Base-by-base conservation (phyloP, 23 tunicate genomes). In the Ascidia mentula region DNA sequence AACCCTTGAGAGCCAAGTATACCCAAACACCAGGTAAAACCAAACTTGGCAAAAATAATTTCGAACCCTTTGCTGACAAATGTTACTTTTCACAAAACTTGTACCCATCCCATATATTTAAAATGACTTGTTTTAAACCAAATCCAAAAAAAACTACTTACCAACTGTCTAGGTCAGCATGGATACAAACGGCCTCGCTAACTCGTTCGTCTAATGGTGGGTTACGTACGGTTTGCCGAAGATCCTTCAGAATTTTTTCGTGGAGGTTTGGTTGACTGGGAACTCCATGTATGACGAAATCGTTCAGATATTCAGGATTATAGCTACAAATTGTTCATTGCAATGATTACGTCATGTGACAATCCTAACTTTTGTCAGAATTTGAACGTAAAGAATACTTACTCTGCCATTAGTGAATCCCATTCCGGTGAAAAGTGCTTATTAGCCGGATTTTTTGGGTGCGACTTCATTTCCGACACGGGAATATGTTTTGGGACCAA, bases 131-230 rank as follows among this genome's bases (percentile, higher is more conserved):
- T 42, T 42, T 42, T 9, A 42, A 42, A 42, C 12, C 65, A 53
- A 20, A 20, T 6, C 65, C 28, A 35, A 13, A 39, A 7, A 39
- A 77, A 42, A 77, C 17, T 0, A 69, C 98, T 24, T 40, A 93
- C 98, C 98, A 93, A 33, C 24, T 84, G 42, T 93, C 98, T 13
- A 92, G 83, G 39, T 93, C 89, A 0, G 98, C 98, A 32, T 83
- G 37, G 33, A 93, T 88, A 45, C 91, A 87, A 36, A 80, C 81
- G 18, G 93, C 82, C 72, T 93, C 98, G 15, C 87, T 74, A 6
- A 93, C 86, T 26, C 87, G 88, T 78, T 92, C 97, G 74, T 85
- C 89, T 9, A 93, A 75, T 7, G 89, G 69, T 1, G 97, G 83
- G 24, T 74, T 85, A 18, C 73, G 36, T 38, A 61, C 42, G 38